Base-by-base conservation (phyloP, 2,888 invertebrate genomes). In the Drosophila formosana region DNA sequence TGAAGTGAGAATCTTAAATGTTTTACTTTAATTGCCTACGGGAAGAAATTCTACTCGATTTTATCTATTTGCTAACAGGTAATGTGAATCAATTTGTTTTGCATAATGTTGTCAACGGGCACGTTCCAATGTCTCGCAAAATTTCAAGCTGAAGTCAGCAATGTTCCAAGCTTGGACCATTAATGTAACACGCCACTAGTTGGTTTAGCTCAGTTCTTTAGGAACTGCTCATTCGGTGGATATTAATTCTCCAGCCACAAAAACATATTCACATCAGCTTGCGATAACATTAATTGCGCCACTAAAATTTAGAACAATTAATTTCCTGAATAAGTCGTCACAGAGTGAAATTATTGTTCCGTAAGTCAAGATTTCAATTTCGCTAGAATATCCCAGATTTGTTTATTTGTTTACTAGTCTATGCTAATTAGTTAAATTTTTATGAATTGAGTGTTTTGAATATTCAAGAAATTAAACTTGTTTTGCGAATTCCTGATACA, bases 91-190 rank as follows among this genome's bases (percentile, higher is more conserved):
- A 82, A 78, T 75, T 67, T 63, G 41, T 45, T 75, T 72, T 64
- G 47, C 52, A 67, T 67, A 51, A 57, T 57, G 61, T 51, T 51
- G 53, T 66, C 79, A 80, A 82, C 65, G 55, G 72, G 60, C 82
- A 88, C 88, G 86, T 88, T 83, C 75, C 62, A 62, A 58, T 77
- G 88, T 83, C 75, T 74, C 13, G 60, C 23, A 30, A 30, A 49
- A 64, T 55, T 68, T 65, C 51, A 30, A 51, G 83, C 78, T 83
- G 30, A 74, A 43, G 56, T 80, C 78, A 76, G 83, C 78, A 71
- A 47, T 60, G 41, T 69, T 55, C 51, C 57, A 18, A 30, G 25
- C 26, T 65, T 65, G 30, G 43, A 53, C 13, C 67, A 23, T 25
- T 55, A 55, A 47, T 62, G 52, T 41, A 50, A 63, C 39, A 67